phyloP scores from a whole-genome alignment of 2,797 vertebrate species.

The Poecilia picta region DNA sequence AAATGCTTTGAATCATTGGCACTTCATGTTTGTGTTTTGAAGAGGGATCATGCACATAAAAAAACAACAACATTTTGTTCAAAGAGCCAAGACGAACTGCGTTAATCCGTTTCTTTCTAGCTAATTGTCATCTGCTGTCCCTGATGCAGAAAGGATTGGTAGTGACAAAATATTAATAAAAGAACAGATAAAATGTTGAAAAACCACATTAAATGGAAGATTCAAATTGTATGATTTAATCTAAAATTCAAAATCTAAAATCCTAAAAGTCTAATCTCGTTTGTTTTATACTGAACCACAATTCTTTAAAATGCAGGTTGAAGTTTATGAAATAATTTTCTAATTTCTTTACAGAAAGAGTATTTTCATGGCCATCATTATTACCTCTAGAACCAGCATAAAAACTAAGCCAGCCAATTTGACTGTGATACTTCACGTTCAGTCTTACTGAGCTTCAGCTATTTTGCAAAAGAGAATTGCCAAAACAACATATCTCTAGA shows the following conservation, averaged over 20 bases:
- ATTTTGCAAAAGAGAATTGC: neutral
- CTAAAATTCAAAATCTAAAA: constrained; percentile 1
- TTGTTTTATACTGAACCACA: neutral
- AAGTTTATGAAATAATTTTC: neutral
- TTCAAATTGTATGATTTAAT: neutral
- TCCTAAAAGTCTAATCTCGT: neutral
- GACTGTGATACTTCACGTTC: neutral
- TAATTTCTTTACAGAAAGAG: neutral
- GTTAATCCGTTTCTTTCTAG: neutral
- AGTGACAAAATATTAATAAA: neutral
- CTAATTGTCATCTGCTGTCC: neutral
- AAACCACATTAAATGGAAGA: neutral
- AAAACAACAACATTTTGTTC: neutral
- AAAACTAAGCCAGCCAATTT: neutral
- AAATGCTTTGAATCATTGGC: neutral
- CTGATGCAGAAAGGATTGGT: neutral
- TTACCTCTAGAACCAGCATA: neutral
- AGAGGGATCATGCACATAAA: neutral
- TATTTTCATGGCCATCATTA: neutral
- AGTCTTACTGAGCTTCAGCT: neutral
- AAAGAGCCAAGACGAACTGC: neutral
- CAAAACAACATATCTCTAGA: neutral
- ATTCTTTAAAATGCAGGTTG: neutral
- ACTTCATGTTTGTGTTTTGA: neutral
- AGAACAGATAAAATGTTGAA: neutral